These are phyloP conservation scores for Melipona beecheii DNA, from an alignment of 2,888 invertebrate species.

Conservation along the genomic window DNA sequence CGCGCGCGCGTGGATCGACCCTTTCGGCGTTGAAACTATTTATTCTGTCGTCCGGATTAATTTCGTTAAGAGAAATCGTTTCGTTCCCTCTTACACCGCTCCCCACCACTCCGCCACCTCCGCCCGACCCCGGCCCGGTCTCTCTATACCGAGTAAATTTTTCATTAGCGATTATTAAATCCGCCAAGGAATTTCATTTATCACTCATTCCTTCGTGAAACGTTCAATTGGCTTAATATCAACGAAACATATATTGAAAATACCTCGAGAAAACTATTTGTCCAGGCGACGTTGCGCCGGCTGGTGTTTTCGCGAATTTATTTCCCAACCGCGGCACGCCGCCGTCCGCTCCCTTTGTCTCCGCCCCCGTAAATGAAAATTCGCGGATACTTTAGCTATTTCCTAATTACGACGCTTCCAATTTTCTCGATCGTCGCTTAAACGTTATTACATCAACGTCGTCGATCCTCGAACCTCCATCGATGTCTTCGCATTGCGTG, in stretches of 20 bases:
- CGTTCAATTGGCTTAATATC: slow-evolving; percentile 45
- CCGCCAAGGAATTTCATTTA: slow-evolving; percentile 38
- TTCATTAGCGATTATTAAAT: slow-evolving; percentile 45
- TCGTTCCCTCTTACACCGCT: not conserved
- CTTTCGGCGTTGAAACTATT: slow-evolving; percentile 11
- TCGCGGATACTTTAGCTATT: slow-evolving; percentile 51
- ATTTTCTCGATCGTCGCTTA: not conserved
- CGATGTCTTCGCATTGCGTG: too few relatives aligned
- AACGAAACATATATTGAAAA: slow-evolving; percentile 46
- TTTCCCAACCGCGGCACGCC: slow-evolving; percentile 23
- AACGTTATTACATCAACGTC: too few relatives aligned
- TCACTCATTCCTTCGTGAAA: slow-evolving; percentile 27
- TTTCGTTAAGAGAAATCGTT: slow-evolving; percentile 25
- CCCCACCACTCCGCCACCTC: too few relatives aligned
- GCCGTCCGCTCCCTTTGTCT: slow-evolving; percentile 28
- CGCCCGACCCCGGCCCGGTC: not conserved
- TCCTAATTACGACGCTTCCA: slow-evolving; percentile 47
- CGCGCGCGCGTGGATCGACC: not conserved
- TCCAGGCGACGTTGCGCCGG: not conserved
- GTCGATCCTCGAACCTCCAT: too few relatives aligned
- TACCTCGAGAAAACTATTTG: slow-evolving; percentile 47
- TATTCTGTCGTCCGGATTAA: slow-evolving; percentile 21
- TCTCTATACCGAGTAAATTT: slow-evolving; percentile 16
- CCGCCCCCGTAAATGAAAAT: slow-evolving; percentile 42
- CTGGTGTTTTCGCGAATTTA: slow-evolving; percentile 29